These are phyloP conservation scores for Pseudanteris insignis DNA, from an alignment of 2,888 invertebrate genomes.

Conservation along the genomic window DNA sequence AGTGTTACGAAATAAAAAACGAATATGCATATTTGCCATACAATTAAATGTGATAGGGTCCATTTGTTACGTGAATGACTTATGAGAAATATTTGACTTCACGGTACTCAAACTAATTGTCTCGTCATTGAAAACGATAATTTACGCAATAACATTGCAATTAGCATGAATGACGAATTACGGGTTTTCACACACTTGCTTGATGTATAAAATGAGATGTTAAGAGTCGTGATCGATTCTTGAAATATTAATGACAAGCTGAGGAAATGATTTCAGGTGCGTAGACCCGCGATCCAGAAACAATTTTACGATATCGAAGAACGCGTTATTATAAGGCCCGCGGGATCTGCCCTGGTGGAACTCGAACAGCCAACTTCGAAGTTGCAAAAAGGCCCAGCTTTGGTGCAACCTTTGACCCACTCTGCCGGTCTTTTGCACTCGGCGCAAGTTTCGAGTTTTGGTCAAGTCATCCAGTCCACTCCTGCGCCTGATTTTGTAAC, in stretches of 20 bases:
- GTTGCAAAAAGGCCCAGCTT: conserved; percentile 68
- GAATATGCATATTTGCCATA: too few relatives aligned
- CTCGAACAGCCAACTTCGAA: conserved; percentile 71
- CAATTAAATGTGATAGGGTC: too few relatives aligned
- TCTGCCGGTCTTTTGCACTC: conserved; percentile 43
- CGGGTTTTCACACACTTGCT: too few relatives aligned
- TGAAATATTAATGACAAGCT: conserved; percentile 4
- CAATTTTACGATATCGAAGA: conserved; percentile 74
- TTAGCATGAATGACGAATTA: too few relatives aligned
- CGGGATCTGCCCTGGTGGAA: conserved; percentile 72
- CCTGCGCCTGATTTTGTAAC: conserved; percentile 52
- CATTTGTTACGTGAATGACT: too few relatives aligned
- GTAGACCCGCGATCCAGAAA: conserved; percentile 73
- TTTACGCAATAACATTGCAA: too few relatives aligned
- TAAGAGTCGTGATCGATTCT: not conserved
- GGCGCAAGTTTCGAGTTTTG: conserved; percentile 45
- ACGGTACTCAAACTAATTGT: too few relatives aligned
- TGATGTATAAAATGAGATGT: conserved; percentile 3
- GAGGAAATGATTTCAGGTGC: conserved; percentile 60
- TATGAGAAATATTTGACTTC: too few relatives aligned
- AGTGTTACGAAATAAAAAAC: too few relatives aligned
- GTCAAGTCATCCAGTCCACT: conserved; percentile 58
- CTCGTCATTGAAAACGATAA: too few relatives aligned
- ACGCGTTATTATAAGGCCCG: conserved; percentile 71
- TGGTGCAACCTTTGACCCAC: conserved; percentile 58